Evolutionary conservation across 35 echinoderm and acorn worm species (phyloP).

Genomic region (Acanthaster planci): DNA sequence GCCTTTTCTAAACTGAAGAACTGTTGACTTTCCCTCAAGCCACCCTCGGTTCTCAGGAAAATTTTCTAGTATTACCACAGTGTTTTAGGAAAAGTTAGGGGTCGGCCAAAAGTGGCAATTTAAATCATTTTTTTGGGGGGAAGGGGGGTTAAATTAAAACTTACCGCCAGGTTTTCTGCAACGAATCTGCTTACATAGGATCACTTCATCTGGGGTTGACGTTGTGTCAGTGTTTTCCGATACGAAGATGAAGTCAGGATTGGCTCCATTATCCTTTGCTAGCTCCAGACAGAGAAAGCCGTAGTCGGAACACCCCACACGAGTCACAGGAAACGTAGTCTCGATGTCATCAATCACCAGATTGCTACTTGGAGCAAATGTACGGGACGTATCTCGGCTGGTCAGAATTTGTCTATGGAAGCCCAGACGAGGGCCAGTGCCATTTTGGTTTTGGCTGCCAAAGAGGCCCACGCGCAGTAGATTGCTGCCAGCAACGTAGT

Average conservation of each 20-base stretch:
- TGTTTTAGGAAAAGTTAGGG: no score
- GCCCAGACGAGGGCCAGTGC: constrained; percentile 63
- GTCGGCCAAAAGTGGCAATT: no score
- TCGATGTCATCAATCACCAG: constrained; percentile 30
- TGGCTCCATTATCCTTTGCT: constrained; percentile 24
- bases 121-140: no score
- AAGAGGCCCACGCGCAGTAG: constrained; percentile 79
- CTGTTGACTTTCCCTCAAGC: no score
- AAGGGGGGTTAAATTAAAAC: background rate
- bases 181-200: background rate
- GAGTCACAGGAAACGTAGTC: constrained; percentile 27
- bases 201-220: background rate
- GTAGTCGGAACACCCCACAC: constrained; percentile 30
- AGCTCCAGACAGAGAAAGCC: constrained; percentile 48
- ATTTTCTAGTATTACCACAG: no score
- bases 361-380: background rate
- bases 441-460: constrained; percentile 73
- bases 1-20: no score
- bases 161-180: constrained; percentile 26
- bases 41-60: no score
- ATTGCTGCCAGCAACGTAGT: constrained; percentile 53
- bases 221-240: constrained; percentile 6
- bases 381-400: background rate
- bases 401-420: constrained; percentile 9
- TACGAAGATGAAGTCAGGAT: constrained; percentile 45